phyloP scores from a whole-genome alignment of 2,113 vertebrate genomes.

The Lycocorax pyrrhopterus region DNA sequence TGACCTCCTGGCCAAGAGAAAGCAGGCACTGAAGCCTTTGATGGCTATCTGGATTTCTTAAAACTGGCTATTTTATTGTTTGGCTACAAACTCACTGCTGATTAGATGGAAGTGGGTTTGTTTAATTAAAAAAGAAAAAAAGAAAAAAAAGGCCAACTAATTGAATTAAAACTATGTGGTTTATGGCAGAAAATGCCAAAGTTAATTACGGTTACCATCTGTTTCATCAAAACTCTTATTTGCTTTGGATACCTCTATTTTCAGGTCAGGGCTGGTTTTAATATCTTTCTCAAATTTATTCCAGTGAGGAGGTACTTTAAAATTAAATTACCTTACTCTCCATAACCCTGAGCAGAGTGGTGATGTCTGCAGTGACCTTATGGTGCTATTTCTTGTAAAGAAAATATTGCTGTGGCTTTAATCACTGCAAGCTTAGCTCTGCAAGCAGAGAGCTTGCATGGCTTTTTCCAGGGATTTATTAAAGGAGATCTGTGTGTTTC shows the following conservation, averaged over 20 bases:
- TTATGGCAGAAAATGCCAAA: slow-evolving; percentile 11
- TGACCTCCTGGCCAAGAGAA: background rate
- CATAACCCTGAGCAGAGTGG: background rate
- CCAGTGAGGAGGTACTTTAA: background rate
- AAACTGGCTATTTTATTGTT: background rate
- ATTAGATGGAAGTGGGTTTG: background rate
- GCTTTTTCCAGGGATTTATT: background rate
- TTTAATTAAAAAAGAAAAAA: background rate
- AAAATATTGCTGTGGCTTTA: background rate
- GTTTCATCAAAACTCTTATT: slow-evolving; percentile 3
- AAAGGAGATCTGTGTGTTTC: background rate
- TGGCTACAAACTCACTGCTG: background rate
- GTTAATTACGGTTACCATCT: slow-evolving; percentile 48
- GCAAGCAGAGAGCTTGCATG: background rate
- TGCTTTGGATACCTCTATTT: slow-evolving; percentile 1
- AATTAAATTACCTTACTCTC: background rate
- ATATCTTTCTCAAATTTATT: slow-evolving; percentile 13
- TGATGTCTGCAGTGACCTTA: slow-evolving; percentile 9
- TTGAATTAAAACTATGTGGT: background rate
- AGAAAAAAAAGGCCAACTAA: background rate
- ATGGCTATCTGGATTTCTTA: background rate
- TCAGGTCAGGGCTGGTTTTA: slow-evolving; percentile 13
- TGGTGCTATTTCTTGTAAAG: background rate
- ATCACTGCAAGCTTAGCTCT: background rate
- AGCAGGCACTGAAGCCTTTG: background rate